Evolutionary conservation across 1,140 invertebrate genomes (phyloP), one percentile per base, ranked within the genome.

Genomic region (Drosophila tristis): DNA sequence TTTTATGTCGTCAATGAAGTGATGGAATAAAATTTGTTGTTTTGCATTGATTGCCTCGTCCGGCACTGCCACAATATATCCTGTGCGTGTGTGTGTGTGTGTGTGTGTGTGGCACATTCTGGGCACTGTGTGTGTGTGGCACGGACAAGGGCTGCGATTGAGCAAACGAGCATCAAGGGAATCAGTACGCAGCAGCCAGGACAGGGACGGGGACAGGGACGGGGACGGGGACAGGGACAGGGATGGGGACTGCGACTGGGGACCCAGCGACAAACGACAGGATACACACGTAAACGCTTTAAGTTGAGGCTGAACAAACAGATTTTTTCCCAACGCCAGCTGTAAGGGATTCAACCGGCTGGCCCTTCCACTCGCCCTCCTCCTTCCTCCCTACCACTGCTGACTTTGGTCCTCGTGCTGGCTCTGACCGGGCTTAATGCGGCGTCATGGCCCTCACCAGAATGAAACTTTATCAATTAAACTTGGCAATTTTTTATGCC

Each of bases 1-100:
- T 86, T 87, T 87, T 86, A 87, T 87, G 82, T 82, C 78, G 78
- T 78, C 84, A 80, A 86, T 86, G 84, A 86, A 86, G 82, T 86
- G 82, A 86, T 77, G 63, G 82, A 75, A 82, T 78, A 70, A 78
- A 74, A 82, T 78, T 85, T 78, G 74, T 86, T 75, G 65, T 86
- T 86, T 87, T 86, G 82, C 82, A 86, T 86, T 86, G 82, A 86
- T 86, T 86, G 82, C 74, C 74, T 63, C 75, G 68, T 86, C 82
- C 81, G 81, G 68, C 78, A 44, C 74, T 54, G 29, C 35, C 35
- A 5, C 35, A 39, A 39, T 11, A 5, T 13, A 39, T 39, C 3
- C 31, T 11, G 31, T 11, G 35, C 13, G 2, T 9, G 31, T 13
- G 35, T 13, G 11, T 39, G 0, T 9, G 31, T 35, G 2, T 35